These are phyloP conservation scores for Porites evermanni DNA, from an alignment of 92 coral and sea anemone genomes.

Conservation along the genomic window DNA sequence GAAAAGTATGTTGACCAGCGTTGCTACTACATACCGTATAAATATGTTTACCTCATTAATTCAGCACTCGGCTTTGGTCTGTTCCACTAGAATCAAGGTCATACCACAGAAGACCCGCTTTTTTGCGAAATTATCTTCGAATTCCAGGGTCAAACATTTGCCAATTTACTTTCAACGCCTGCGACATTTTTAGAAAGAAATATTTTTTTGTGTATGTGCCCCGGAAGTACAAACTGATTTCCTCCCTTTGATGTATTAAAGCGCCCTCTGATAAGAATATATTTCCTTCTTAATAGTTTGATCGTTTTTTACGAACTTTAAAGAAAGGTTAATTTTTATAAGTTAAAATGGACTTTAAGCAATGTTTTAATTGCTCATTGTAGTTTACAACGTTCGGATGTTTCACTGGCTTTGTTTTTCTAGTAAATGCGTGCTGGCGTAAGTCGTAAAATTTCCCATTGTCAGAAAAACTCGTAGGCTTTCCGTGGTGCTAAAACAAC, in stretches of 20 bases:
- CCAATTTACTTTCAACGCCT: background rate
- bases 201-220: background rate
- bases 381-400: background rate
- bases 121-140: background rate
- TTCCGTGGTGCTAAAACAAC: background rate
- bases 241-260: background rate
- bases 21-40: too few species aligned
- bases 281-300: background rate
- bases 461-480: background rate
- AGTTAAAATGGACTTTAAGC: too few species aligned
- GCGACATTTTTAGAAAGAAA: background rate
- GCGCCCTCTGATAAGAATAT: background rate
- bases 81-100: background rate
- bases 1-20: background rate
- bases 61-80: background rate
- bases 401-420: background rate
- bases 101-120: background rate
- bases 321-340: background rate
- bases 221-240: background rate
- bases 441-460: background rate
- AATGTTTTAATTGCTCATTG: too few species aligned
- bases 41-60: slow-evolving; percentile 7
- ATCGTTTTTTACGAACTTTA: background rate
- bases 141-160: slow-evolving; percentile 2
- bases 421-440: background rate